phyloP scores from a whole-genome alignment of 2,113 vertebrate species.

The Cyprinodon brontotheroides region DNA sequence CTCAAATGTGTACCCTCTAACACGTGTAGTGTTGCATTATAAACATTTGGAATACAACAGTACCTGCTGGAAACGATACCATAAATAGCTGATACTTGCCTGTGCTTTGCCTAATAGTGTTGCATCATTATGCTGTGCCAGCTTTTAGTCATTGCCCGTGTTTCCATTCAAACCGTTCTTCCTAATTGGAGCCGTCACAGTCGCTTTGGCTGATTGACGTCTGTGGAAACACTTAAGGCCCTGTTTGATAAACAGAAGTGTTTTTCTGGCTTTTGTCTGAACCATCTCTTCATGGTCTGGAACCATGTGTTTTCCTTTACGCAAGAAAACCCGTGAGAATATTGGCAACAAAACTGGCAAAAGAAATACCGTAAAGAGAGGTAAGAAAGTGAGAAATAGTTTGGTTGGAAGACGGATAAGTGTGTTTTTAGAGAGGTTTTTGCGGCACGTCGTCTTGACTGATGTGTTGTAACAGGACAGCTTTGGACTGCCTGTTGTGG shows the following conservation, averaged over 20 bases:
- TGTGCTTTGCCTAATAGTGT: conserved; percentile 9
- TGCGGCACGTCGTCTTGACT: conserved; percentile 33
- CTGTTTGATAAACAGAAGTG: conserved; percentile 64
- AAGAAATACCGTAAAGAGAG: conserved; percentile 9
- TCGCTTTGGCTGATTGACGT: conserved; percentile 76
- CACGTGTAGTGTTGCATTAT: not conserved
- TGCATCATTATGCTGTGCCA: conserved; percentile 2
- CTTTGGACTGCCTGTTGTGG: conserved; percentile 61
- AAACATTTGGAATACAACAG: not conserved
- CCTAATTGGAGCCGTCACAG: conserved; percentile 72
- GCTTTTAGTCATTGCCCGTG: conserved; percentile 42
- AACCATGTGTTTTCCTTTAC: conserved; percentile 61
- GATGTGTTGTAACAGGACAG: conserved; percentile 25
- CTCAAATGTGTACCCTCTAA: too few relatives aligned
- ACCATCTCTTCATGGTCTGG: conserved; percentile 50
- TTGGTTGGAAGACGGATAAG: conserved; percentile 11
- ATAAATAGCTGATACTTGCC: not conserved
- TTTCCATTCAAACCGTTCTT: conserved; percentile 65
- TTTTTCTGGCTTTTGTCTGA: conserved; percentile 58
- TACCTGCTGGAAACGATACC: not conserved
- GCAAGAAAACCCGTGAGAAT: conserved; percentile 48
- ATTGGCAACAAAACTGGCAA: conserved; percentile 31
- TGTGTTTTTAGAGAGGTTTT: not conserved
- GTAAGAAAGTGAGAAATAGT: conserved; percentile 38
- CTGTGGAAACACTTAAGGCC: conserved; percentile 70